A percentile compares a stretch with the other conserved stretches of the same genome.
Conservation (phyloP, 2,113 vertebrate species). For the Eubucco bourcierii region DNA sequence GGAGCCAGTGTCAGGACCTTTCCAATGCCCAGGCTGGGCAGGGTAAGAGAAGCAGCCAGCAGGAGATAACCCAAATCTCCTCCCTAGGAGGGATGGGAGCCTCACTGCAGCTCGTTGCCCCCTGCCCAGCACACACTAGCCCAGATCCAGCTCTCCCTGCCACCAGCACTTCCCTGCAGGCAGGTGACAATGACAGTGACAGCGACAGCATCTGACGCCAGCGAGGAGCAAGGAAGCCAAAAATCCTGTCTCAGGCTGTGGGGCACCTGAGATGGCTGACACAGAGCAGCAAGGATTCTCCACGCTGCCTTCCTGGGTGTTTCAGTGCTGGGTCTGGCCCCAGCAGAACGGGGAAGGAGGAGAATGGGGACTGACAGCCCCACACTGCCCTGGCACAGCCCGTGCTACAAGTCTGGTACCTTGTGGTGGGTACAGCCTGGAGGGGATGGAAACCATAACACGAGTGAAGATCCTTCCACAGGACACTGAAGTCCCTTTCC, state of each 20-base stretch:
- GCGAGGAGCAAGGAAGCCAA: not conserved
- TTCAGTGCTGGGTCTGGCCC: not conserved
- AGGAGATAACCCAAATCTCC: not conserved
- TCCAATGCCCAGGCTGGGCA: not conserved
- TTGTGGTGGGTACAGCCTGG: not conserved
- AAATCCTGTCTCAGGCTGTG: accelerated
- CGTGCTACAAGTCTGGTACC: accelerated
- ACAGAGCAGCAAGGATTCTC: not conserved
- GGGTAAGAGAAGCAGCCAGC: not conserved
- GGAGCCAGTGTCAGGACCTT: not conserved
- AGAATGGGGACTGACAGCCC: not conserved
- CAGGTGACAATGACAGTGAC: constrained; percentile 11
- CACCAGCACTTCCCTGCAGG: not conserved
- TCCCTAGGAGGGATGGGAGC: accelerated
- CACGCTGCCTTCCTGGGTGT: accelerated
- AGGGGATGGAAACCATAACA: not conserved
- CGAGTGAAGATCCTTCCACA: not conserved
- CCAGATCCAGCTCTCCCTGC: not conserved
- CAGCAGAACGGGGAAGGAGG: accelerated
- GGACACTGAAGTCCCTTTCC: not conserved
- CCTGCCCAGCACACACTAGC: not conserved
- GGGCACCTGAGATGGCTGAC: not conserved
- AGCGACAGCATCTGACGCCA: not conserved
- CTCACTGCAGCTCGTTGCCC: accelerated
- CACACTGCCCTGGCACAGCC: not conserved